Evolutionary conservation across 2,888 invertebrate genomes (phyloP).

Genomic region (Dysmachus trigonus): DNA sequence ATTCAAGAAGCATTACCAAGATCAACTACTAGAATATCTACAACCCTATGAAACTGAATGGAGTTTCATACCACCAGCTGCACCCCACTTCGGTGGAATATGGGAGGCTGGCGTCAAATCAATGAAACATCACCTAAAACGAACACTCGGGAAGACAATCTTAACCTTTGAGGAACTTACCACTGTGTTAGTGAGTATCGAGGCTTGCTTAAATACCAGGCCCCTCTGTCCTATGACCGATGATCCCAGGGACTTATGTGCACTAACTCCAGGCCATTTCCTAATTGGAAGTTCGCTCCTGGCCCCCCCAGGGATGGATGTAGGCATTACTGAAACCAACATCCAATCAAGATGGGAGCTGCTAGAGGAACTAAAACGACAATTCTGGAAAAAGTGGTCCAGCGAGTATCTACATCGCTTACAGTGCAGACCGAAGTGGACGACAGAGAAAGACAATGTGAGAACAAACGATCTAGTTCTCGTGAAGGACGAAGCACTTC

Average conservation of each 20-base stretch:
- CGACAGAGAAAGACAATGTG: not conserved
- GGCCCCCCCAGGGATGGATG: not conserved
- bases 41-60: not conserved
- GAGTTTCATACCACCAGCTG: too few relatives aligned
- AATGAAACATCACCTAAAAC: not conserved
- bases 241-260: not conserved
- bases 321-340: not conserved
- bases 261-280: not conserved
- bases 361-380: not conserved
- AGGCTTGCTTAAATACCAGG: too few relatives aligned
- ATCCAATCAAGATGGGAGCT: not conserved
- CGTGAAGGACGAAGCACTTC: not conserved
- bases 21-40: too few relatives aligned
- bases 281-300: not conserved
- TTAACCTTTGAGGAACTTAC: not conserved
- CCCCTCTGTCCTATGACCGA: too few relatives aligned
- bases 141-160: not conserved
- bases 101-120: too few relatives aligned
- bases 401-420: not conserved
- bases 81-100: too few relatives aligned
- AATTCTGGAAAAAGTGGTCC: not conserved
- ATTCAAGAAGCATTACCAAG: not conserved
- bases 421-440: not conserved
- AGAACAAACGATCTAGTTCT: not conserved
- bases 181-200: not conserved